Base-by-base conservation (phyloP, 2,888 invertebrate genomes). In the Elgonia sp. region DNA sequence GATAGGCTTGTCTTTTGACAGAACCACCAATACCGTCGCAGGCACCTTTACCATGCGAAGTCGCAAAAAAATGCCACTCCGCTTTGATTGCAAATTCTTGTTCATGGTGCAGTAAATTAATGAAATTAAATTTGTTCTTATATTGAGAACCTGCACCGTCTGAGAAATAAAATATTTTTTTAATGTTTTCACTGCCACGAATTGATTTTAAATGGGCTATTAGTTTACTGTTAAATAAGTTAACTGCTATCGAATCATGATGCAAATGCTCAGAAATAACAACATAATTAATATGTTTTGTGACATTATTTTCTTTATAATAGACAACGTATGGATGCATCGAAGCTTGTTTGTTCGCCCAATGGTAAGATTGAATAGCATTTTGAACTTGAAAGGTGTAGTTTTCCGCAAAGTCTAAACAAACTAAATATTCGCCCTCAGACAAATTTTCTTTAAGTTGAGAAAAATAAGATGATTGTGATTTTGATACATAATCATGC, bases 331-430 rank as follows among this genome's bases (percentile, higher is more conserved):
- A 62, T 7, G 62, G 62, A 16, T 62, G 62, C 12, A 62, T 5
- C 21, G 62, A 20, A 10, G 29, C 62, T 29, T 62, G 62, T 7
- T 39, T 72, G 1, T 2, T 39, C 2, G 72, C 39, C 69, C 69
- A 69, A n/a, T 69, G 69, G 9, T 69, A 16, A 0, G 69, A 18
- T 50, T 69, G 69, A 39, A 72, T 72, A 9, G 72, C 72, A 39
- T 72, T 18, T 72, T 72, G 72, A 4, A 72, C 21, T 6, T 37
- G 39, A 46, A 37, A 72, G 10, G 72, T 72, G 21, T 72, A 72
- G 39, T 72, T 72, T 72, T 72, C 72, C 1, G 72, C 53, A 14
- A 55, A 72, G n/a, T 72, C 72, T 5, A 72, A 16, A 55, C 72
- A 72, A 55, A 72, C 55, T 0, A 72, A 1, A 14, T 39, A 72